phyloP scores from a whole-genome alignment of 2,797 vertebrate species.

The Sebastes trivittatus region DNA sequence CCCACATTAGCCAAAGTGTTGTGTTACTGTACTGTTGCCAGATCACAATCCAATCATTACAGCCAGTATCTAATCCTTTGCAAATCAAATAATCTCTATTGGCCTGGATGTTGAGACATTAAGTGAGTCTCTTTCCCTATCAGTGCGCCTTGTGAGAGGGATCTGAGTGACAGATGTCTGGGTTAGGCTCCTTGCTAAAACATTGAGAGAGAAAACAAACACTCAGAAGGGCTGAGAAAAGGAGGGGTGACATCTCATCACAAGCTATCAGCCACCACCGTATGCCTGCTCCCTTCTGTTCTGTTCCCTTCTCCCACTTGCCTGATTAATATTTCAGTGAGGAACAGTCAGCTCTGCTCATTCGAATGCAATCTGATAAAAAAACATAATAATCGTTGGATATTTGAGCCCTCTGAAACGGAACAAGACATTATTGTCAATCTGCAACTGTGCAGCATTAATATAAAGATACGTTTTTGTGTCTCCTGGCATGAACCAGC shows the following conservation, averaged over 20 bases:
- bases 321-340: conserved; percentile 72
- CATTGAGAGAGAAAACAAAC: conserved; percentile 71
- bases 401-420: conserved; percentile 1
- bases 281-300: conserved; percentile 65
- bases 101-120: not conserved
- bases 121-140: not conserved
- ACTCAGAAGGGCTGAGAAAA: conserved; percentile 54
- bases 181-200: conserved; percentile 51
- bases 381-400: not conserved
- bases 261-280: conserved; percentile 49
- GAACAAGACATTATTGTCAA: not conserved
- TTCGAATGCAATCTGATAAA: conserved; percentile 15
- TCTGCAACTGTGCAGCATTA: not conserved
- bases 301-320: conserved; percentile 47
- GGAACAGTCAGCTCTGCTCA: conserved; percentile 34
- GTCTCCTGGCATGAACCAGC: not conserved
- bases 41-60: not conserved
- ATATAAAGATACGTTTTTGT: not conserved
- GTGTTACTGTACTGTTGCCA: not conserved
- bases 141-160: not conserved
- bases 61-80: not conserved
- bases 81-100: not conserved
- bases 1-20: not conserved
- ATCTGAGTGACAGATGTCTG: conserved; percentile 57
- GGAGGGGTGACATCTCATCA: conserved; percentile 52